These are phyloP conservation scores for Heliothis virescens DNA, from an alignment of 1,140 invertebrate species.

Conservation along the genomic window DNA sequence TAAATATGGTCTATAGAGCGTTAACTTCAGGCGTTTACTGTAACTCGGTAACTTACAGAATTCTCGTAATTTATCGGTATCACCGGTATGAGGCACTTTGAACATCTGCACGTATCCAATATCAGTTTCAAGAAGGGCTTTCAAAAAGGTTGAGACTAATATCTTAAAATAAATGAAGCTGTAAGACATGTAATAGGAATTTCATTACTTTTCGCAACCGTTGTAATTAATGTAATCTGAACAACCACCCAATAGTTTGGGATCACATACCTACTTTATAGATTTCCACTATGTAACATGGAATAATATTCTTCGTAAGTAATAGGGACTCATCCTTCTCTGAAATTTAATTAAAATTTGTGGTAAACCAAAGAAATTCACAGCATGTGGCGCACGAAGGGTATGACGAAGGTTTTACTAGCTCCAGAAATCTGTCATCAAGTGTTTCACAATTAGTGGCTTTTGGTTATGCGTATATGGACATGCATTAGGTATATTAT, in stretches of 20 bases:
- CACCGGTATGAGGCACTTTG: no score
- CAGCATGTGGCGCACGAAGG: not conserved
- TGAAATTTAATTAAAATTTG: conserved; percentile 33
- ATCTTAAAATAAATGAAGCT: no score
- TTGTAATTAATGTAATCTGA: not conserved
- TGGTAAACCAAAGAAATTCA: not conserved
- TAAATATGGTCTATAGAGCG: no score
- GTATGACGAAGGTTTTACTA: not conserved
- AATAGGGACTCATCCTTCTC: not conserved
- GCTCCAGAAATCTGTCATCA: not conserved
- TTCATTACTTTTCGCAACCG: no score
- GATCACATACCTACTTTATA: not conserved
- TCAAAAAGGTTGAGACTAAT: no score
- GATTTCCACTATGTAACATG: not conserved
- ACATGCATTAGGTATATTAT: not conserved
- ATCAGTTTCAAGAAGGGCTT: no score
- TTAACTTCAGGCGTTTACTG: no score
- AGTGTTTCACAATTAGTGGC: not conserved
- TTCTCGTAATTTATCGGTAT: no score
- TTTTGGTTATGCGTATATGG: not conserved
- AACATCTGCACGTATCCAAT: no score
- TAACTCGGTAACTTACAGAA: no score
- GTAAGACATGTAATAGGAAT: no score
- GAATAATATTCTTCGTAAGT: not conserved
- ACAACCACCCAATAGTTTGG: not conserved